Conservation (phyloP, 2,888 invertebrate species). For the Eremobia ochroleuca region DNA sequence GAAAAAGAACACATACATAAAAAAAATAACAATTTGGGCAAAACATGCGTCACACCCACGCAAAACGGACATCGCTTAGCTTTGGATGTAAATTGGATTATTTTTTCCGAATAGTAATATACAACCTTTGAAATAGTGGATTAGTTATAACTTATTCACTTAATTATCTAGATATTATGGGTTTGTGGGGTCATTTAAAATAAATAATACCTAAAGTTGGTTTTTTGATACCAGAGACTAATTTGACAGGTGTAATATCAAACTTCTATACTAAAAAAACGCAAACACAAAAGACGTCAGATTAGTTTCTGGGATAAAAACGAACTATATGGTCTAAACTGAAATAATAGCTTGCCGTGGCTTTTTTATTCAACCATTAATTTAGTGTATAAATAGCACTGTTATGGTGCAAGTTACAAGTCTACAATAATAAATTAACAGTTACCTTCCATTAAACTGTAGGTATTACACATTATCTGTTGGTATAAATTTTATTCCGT, state of each 20-base stretch:
- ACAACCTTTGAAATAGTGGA: background rate
- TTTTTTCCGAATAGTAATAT: background rate
- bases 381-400: constrained; percentile 7
- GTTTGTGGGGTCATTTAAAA: background rate
- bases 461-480: constrained; percentile 23
- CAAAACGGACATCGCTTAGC: background rate
- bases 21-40: background rate
- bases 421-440: constrained; percentile 34
- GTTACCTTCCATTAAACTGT: constrained; percentile 9
- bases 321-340: too few species aligned
- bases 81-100: background rate
- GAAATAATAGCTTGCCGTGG: background rate
- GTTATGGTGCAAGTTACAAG: constrained; percentile 19
- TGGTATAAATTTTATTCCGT: constrained; percentile 27
- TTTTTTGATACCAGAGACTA: too few species aligned
- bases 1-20: background rate
- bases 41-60: background rate
- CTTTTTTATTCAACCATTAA: background rate
- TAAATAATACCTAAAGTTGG: background rate
- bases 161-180: background rate
- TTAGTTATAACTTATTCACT: background rate
- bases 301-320: too few species aligned
- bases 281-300: too few species aligned
- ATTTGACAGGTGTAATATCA: too few species aligned
- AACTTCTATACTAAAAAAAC: too few species aligned